Percentiles rank a stretch among this genome's conserved stretches.
These are phyloP conservation scores for Apis cerana DNA, from an alignment of 1,140 invertebrate genomes.

Conservation along the genomic window DNA sequence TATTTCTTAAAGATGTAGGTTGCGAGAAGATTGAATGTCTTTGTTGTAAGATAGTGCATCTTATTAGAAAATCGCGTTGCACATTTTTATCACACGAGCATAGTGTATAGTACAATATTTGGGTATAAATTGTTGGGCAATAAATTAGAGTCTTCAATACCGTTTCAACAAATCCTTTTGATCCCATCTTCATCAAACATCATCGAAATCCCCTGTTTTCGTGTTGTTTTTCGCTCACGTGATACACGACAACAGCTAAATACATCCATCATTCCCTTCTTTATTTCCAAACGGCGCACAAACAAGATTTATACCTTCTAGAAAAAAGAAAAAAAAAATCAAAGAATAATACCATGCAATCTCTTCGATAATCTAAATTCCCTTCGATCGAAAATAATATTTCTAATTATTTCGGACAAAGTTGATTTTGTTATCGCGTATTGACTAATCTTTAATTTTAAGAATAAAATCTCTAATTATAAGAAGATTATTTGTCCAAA, in stretches of 20 bases:
- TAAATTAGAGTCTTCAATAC: not conserved
- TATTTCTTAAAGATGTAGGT: not conserved
- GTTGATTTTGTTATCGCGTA: no score
- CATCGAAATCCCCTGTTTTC: not conserved
- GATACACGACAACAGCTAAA: not conserved
- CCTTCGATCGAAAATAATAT: not conserved
- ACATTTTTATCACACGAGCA: not conserved
- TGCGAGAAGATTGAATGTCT: not conserved
- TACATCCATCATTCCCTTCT: not conserved
- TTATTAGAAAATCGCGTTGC: not conserved
- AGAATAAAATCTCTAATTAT: no score
- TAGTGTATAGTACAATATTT: no score
- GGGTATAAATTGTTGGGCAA: not conserved
- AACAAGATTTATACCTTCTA: not conserved
- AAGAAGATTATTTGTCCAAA: no score
- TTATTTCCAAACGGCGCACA: not conserved
- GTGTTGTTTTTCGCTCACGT: not conserved
- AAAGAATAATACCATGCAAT: not conserved
- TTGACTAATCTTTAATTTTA: no score
- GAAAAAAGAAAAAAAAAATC: not conserved
- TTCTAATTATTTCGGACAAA: not conserved
- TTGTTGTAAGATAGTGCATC: not conserved
- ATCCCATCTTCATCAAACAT: not conserved
- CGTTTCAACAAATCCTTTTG: not conserved
- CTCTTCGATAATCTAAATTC: not conserved